A percentile compares a stretch with the other conserved stretches of the same genome.
phyloP scores from a whole-genome alignment of 2,797 vertebrate genomes.

The Prionace glauca region DNA sequence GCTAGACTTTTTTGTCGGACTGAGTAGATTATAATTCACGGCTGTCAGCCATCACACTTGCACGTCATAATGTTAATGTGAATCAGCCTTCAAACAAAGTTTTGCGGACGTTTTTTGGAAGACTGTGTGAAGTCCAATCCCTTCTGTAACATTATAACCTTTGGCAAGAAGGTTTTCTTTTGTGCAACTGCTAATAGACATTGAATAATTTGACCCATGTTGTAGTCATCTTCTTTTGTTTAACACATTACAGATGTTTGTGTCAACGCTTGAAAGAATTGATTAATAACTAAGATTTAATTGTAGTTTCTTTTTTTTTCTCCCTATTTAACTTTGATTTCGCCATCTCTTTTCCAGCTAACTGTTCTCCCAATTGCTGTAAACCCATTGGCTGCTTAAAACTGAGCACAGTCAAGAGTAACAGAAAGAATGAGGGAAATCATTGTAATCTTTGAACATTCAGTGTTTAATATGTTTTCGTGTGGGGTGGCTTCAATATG shows the following conservation, averaged over 20 bases:
- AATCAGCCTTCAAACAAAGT: slow-evolving; percentile 29
- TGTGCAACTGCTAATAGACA: background rate
- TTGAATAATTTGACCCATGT: slow-evolving; percentile 24
- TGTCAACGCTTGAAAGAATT: background rate
- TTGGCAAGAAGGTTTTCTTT: slow-evolving; percentile 10
- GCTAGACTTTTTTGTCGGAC: slow-evolving; percentile 8
- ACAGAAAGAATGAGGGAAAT: background rate
- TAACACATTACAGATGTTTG: slow-evolving; percentile 27
- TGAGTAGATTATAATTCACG: slow-evolving; percentile 32
- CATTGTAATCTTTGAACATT: slow-evolving; percentile 13
- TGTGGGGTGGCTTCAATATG: background rate
- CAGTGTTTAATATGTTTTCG: background rate
- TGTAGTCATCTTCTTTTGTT: slow-evolving; percentile 21
- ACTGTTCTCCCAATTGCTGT: background rate
- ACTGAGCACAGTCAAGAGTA: background rate
- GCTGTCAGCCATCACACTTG: slow-evolving; percentile 26
- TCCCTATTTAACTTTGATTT: background rate
- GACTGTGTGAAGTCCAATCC: background rate
- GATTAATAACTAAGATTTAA: slow-evolving; percentile 27
- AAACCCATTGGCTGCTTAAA: background rate
- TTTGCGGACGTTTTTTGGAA: background rate
- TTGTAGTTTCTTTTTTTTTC: background rate
- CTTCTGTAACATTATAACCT: background rate
- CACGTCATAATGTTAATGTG: slow-evolving; percentile 30
- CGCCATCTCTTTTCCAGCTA: background rate